Conservation (phyloP, 2,113 vertebrate species). For the Pontoporia blainvillei region DNA sequence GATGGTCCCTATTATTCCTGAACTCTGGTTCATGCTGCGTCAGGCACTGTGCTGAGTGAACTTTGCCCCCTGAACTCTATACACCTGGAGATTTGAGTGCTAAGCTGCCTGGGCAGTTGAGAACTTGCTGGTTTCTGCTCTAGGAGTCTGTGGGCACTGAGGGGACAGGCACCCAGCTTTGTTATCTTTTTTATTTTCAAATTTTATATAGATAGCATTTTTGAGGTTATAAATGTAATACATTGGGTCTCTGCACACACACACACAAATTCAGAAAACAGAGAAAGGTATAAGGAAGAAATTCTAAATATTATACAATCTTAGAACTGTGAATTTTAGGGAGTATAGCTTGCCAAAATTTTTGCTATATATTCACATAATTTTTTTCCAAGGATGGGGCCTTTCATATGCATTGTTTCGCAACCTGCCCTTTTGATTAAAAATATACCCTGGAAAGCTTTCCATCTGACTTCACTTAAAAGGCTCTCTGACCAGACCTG, state of each 20-base stretch:
- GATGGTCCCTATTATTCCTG: neutral
- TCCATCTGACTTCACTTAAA: neutral
- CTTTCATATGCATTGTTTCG: neutral
- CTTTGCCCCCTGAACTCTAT: accelerated
- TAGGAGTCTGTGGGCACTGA: neutral
- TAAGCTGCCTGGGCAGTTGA: neutral
- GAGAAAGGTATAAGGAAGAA: neutral
- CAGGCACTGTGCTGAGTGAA: neutral
- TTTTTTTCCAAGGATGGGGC: too few species aligned
- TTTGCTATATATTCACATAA: neutral
- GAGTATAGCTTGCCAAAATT: neutral
- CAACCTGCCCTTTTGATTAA: neutral
- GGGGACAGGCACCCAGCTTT: neutral
- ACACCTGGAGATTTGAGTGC: neutral
- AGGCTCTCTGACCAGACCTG: neutral
- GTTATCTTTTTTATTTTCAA: neutral
- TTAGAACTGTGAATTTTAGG: neutral
- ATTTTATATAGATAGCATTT: neutral
- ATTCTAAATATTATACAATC: neutral
- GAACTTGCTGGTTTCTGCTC: neutral
- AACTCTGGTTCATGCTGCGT: accelerated
- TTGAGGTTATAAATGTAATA: neutral
- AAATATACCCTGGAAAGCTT: neutral
- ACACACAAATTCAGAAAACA: neutral
- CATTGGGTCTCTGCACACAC: neutral